These are phyloP conservation scores for Euphydryas editha DNA, from an alignment of 2,888 invertebrate genomes.

Conservation along the genomic window DNA sequence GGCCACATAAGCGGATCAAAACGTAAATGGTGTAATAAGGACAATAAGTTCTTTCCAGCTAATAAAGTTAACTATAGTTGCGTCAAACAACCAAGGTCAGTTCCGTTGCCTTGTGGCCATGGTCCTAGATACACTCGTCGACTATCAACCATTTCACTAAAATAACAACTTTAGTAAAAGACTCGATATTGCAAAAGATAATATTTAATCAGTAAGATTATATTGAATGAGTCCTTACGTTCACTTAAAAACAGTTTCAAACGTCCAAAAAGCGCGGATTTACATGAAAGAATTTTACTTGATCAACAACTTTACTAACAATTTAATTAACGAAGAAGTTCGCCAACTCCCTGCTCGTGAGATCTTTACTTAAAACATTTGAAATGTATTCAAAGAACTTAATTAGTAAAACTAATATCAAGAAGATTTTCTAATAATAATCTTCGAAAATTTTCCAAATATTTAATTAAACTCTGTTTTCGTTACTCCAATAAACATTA, in stretches of 20 bases:
- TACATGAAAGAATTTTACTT: conserved; percentile 7
- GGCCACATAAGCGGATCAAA: no score
- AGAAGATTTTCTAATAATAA: background rate
- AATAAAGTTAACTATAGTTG: no score
- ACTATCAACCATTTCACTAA: no score
- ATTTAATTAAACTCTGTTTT: conserved; percentile 2
- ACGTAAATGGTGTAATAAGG: no score
- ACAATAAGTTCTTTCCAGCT: no score
- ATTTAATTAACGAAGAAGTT: conserved; percentile 33
- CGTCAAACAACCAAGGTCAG: no score
- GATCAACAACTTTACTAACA: conserved; percentile 28
- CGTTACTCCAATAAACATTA: background rate
- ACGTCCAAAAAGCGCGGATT: background rate
- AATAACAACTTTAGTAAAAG: no score
- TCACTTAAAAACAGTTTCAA: background rate
- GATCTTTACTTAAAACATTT: conserved; percentile 11
- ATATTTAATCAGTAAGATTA: no score
- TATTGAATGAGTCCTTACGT: background rate
- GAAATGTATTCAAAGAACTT: conserved; percentile 12
- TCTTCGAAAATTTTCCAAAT: background rate
- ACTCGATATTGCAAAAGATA: no score
- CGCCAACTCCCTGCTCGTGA: conserved; percentile 28
- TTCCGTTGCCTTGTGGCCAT: no score
- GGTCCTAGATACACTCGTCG: no score
- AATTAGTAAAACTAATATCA: conserved; percentile 9